phyloP scores from a whole-genome alignment of 2,888 invertebrate genomes.

The Drepana falcataria region DNA sequence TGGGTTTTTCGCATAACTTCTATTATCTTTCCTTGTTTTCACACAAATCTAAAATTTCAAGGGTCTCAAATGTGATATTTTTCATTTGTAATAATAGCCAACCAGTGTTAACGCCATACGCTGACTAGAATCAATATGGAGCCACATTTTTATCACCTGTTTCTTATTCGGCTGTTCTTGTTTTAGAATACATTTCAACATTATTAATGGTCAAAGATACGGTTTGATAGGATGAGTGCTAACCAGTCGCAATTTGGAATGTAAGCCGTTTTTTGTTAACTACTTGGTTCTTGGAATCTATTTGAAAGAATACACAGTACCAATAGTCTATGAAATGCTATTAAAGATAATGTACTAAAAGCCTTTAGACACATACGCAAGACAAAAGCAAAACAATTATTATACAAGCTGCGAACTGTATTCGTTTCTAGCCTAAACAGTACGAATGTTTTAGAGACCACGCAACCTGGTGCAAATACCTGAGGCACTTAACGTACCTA shows the following conservation, averaged over 20 bases:
- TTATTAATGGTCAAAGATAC: constrained; percentile 1
- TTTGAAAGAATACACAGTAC: not conserved
- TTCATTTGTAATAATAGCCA: constrained; percentile 36
- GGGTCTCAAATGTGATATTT: constrained; percentile 47
- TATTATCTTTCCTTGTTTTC: constrained; percentile 54
- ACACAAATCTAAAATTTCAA: constrained; percentile 40
- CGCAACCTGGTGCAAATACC: not conserved
- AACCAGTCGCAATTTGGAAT: not conserved
- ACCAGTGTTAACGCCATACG: constrained; percentile 32
- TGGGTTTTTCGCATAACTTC: constrained; percentile 68
- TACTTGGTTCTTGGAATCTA: not conserved
- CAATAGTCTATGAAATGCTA: not conserved
- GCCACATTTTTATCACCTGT: constrained; percentile 28
- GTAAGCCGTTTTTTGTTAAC: not conserved
- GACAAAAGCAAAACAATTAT: not conserved
- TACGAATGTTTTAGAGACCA: not conserved
- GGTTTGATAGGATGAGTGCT: not conserved
- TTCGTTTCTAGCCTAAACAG: not conserved
- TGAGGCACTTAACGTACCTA: not conserved
- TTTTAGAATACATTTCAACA: constrained; percentile 1
- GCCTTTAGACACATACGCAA: not conserved
- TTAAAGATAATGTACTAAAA: not conserved
- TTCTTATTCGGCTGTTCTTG: constrained; percentile 3
- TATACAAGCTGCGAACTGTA: not conserved
- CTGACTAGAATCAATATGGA: constrained; percentile 35